Conservation (phyloP, 1,140 invertebrate genomes). For the Caenorhabditis latens region DNA sequence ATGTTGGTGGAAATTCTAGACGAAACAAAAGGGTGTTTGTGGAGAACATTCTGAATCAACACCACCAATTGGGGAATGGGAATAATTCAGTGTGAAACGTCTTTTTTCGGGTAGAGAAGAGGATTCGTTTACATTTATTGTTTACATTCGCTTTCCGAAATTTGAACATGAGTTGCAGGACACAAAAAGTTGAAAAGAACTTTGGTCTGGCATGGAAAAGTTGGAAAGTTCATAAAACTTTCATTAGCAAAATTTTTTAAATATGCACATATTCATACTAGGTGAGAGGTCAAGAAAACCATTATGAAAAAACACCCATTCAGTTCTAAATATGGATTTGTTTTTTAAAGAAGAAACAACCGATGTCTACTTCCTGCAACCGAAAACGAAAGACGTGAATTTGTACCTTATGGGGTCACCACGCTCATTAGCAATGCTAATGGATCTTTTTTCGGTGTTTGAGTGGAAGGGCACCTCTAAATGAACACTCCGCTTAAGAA, state of each 20-base stretch:
- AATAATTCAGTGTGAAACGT: constrained; percentile 21
- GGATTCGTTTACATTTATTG: background rate
- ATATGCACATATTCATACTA: background rate
- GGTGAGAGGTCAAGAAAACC: background rate
- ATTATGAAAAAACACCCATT: background rate
- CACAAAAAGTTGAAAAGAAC: background rate
- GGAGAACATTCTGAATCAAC: background rate
- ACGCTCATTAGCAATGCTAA: background rate
- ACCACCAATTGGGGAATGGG: background rate
- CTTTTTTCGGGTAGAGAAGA: too few species aligned
- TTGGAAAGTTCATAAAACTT: constrained; percentile 5
- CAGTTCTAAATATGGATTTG: too few species aligned
- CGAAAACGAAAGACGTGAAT: background rate
- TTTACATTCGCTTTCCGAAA: constrained; percentile 8
- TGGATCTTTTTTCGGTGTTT: background rate
- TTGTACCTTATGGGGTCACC: background rate
- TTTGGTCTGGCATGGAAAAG: background rate
- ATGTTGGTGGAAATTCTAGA: constrained; percentile 11
- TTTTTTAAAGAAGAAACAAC: background rate
- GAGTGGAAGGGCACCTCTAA: background rate
- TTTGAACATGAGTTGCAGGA: background rate
- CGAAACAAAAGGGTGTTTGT: background rate
- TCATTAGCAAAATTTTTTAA: background rate
- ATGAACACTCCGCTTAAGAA: background rate
- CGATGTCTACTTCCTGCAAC: background rate